Conservation (phyloP, 2,797 vertebrate genomes). For the Alosa sapidissima region DNA sequence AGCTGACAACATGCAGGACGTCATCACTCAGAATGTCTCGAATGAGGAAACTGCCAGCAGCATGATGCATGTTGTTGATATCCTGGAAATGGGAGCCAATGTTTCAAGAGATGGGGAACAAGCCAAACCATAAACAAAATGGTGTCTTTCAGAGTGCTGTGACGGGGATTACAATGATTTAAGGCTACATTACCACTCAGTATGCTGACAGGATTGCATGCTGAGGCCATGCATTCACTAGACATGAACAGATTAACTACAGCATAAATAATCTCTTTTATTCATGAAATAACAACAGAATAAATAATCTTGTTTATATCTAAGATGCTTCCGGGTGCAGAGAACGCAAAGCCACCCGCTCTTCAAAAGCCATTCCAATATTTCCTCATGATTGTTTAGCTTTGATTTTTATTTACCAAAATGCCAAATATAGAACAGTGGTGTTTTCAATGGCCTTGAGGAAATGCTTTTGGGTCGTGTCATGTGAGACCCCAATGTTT, state of each 20-base stretch:
- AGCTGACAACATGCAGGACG: background rate
- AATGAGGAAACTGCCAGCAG: background rate
- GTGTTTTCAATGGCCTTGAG: background rate
- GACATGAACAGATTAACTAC: slow-evolving; percentile 12
- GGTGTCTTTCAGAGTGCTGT: background rate
- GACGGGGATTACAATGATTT: slow-evolving; percentile 24
- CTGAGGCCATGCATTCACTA: slow-evolving; percentile 13
- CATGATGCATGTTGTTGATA: background rate
- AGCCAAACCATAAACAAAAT: slow-evolving; percentile 16
- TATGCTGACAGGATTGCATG: slow-evolving; percentile 5
- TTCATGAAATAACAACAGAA: slow-evolving; percentile 25
- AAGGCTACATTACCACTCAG: slow-evolving; percentile 20
- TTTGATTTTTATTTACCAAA: slow-evolving; percentile 19
- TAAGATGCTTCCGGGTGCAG: slow-evolving; percentile 4
- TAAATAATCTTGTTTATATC: slow-evolving; percentile 15
- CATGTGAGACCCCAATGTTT: background rate
- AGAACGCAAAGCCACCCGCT: background rate
- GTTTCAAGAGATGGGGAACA: slow-evolving; percentile 13
- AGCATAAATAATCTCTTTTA: slow-evolving; percentile 21
- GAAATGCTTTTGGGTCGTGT: background rate
- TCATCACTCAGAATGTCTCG: background rate
- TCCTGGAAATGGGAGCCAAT: background rate
- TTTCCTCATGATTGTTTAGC: background rate
- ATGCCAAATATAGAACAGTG: background rate
- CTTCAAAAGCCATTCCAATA: slow-evolving; percentile 11